Conservation (phyloP, 2,113 vertebrate species). For the Poeciliopsis occidentalis region DNA sequence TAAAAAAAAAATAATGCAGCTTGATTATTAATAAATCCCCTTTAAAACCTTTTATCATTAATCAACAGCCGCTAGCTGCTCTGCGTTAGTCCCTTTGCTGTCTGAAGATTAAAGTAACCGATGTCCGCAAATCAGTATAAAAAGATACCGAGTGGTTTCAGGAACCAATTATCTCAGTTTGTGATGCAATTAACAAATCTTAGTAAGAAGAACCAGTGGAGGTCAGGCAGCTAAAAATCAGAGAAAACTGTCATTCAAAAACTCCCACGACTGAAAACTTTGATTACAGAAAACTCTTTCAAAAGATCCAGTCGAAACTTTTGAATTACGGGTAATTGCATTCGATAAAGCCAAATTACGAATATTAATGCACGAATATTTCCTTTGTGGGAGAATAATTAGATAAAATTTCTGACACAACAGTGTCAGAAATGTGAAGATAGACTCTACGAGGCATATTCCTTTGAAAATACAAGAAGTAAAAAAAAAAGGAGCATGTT, state of each 20-base stretch:
- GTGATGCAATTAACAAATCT: conserved; percentile 15
- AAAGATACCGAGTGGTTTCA: neutral
- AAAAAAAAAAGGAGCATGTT: too few relatives aligned
- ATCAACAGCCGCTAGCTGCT: neutral
- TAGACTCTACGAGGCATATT: neutral
- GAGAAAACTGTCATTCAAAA: conserved; percentile 1
- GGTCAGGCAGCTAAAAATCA: neutral
- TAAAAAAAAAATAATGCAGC: neutral
- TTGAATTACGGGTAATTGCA: neutral
- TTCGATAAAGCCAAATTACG: neutral
- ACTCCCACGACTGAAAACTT: neutral
- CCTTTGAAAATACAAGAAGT: neutral
- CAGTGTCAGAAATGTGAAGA: neutral
- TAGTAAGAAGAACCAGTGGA: neutral
- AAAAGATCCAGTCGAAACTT: neutral
- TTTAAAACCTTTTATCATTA: neutral
- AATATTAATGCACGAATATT: neutral
- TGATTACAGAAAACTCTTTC: neutral
- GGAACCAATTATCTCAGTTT: conserved; percentile 9
- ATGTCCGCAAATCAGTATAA: neutral
- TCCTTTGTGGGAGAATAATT: neutral
- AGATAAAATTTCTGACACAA: neutral
- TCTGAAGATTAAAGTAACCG: conserved; percentile 7
- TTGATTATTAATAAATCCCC: neutral
- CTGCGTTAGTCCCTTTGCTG: neutral